These are phyloP conservation scores for Apolygus lucorum DNA, from an alignment of 1,140 invertebrate species.

Conservation along the genomic window DNA sequence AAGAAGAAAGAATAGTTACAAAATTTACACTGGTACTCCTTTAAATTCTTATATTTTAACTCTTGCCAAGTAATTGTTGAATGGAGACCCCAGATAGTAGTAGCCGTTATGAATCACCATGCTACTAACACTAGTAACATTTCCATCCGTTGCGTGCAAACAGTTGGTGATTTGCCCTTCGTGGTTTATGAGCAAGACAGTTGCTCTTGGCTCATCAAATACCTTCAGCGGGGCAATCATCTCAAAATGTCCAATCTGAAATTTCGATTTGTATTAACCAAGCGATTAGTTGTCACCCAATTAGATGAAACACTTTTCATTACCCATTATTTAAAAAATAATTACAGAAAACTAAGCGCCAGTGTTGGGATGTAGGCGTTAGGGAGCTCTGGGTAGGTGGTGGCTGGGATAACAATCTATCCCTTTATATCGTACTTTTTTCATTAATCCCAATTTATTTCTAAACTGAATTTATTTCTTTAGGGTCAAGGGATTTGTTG, in stretches of 20 bases:
- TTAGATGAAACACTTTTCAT: no score
- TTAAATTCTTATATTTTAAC: constrained; percentile 28
- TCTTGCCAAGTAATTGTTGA: constrained; percentile 49
- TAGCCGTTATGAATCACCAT: constrained; percentile 48
- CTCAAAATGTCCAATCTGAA: constrained; percentile 46
- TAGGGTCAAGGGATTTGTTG: no score
- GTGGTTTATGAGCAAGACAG: constrained; percentile 52
- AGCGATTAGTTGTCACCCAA: not conserved
- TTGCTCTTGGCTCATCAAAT: constrained; percentile 38
- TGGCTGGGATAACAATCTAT: no score
- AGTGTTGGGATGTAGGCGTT: no score
- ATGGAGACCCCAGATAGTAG: constrained; percentile 61
- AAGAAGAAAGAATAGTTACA: no score
- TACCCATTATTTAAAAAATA: no score
- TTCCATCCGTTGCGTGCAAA: constrained; percentile 46
- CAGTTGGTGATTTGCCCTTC: constrained; percentile 55
- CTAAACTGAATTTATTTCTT: no score
- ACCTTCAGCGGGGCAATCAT: constrained; percentile 34
- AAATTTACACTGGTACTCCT: no score
- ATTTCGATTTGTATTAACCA: constrained; percentile 15
- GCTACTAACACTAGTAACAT: constrained; percentile 46
- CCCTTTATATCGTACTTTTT: no score
- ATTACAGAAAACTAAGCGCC: no score
- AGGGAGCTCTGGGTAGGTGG: no score
- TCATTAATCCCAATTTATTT: no score